Evolutionary conservation across 2,113 vertebrate species (phyloP), one percentile per base, ranked within the genome.

Genomic region (Vicugna pacos): DNA sequence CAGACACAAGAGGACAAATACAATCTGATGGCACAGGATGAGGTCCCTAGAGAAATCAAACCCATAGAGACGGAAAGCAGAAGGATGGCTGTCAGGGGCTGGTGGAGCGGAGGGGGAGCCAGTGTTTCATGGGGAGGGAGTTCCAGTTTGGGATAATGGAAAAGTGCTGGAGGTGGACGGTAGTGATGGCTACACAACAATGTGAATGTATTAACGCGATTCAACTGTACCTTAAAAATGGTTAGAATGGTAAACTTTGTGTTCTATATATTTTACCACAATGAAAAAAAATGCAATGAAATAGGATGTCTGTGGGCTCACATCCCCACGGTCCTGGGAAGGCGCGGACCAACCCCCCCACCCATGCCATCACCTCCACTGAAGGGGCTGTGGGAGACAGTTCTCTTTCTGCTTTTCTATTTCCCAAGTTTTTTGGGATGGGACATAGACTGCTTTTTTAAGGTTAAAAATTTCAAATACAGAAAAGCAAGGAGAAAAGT

Each of bases 351-450:
- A 3, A 5, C 22, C 11, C 8, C 1, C 32, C 54, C 69, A 2
- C 0, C 50, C 16, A 0, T 0, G 38, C n/a, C 0, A 0, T 30
- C 42, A 1, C 2, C 89, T 81, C 58, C 9, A 9, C 38, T 0
- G 2, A 16, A 56, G 26, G 24, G 15, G 11, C 2, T 5, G 32
- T 48, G 42, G 35, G 64, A 56, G 15, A 42, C 0, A 2, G 58
- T 17, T n/a, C 52, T 83, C 52, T 65, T 69, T 46, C 56, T 26
- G 30, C 19, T 60, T 50, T 65, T 26, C 19, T 32, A 35, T 81
- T 50, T 62, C 24, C 32, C 35, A 52, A 0, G 1, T 2, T 15
- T 58, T 79, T 50, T 19, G 10, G 69, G 69, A 22, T 6, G 54
- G 1, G 22, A 65, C 20, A 35, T 19, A 38, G 3, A 48, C 48